These are phyloP conservation scores for Dissostichus mawsoni DNA, from an alignment of 2,113 vertebrate species.

Conservation along the genomic window DNA sequence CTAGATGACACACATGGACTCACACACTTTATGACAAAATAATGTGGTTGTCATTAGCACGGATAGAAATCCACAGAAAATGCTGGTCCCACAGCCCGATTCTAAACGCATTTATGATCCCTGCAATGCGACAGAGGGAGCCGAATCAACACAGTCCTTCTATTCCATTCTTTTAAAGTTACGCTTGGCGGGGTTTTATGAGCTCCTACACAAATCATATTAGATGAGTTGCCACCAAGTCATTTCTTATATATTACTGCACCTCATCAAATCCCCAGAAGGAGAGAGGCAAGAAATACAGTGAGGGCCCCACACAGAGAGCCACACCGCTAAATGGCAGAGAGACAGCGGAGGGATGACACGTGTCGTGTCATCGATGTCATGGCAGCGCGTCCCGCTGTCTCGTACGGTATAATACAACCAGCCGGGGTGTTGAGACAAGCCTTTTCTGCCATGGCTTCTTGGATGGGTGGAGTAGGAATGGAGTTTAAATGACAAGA, in stretches of 20 bases:
- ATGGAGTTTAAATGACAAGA: constrained; percentile 36
- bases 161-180: constrained; percentile 76
- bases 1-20: constrained; percentile 23
- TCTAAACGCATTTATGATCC: constrained; percentile 64
- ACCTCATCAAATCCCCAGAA: constrained; percentile 66
- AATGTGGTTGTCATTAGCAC: constrained; percentile 54
- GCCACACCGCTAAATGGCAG: constrained; percentile 59
- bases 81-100: constrained; percentile 42
- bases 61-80: constrained; percentile 62
- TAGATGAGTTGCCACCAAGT: constrained; percentile 76
- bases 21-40: constrained; percentile 50
- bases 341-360: constrained; percentile 65
- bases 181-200: constrained; percentile 76
- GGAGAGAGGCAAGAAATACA: constrained; percentile 44
- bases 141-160: constrained; percentile 58
- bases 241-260: constrained; percentile 77
- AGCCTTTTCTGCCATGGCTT: constrained; percentile 62
- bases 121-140: constrained; percentile 78
- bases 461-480: constrained; percentile 48
- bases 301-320: constrained; percentile 34
- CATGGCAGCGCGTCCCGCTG: constrained; percentile 67
- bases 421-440: constrained; percentile 60
- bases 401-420: constrained; percentile 70
- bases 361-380: constrained; percentile 74
- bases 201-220: constrained; percentile 80